Base-by-base conservation (phyloP, 2,888 invertebrate genomes). In the Mayetiola destructor region DNA sequence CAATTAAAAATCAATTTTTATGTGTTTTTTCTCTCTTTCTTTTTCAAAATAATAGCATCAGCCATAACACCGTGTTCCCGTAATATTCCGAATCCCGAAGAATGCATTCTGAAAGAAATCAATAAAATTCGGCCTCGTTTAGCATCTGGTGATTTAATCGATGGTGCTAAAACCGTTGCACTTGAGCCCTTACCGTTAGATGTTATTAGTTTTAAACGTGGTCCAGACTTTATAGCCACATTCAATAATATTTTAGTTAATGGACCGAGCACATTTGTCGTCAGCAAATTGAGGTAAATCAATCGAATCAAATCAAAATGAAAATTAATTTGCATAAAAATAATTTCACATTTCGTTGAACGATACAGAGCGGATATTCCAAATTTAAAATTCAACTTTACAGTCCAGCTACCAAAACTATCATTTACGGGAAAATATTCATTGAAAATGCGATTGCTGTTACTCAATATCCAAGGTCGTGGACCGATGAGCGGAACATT, bases 211-310 rank as follows among this genome's bases (percentile, higher is more conserved):
- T 65, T 72, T 62, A 66, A 67, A 1, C 62, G 68, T 16, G 68
- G 70, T 18, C 64, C 64, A 37, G 70, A 71, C 52, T 73, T 72
- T 58, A 64, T 66, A 59, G 72, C 72, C 1, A 63, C 66, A 0
- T 72, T 72, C 39, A 67, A 66, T 30, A 66, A 70, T 6, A 65
- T 72, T 21, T 59, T 66, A 58, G 71, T 70, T 0, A 64, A 59
- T 0, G 72, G 72, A 4, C 73, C 73, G 48, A 73, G 72, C 58
- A 66, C 69, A 60, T 72, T 72, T 57, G 63, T 65, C n/a, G 70
- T 72, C 27, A 69, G 71, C 59, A 68, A 69, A 56, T 61, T 72
- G 23, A 65, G 65, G 72, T 72, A 62, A 59, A 36, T 59, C n/a
- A 55, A 48, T 56, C 30, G 3, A 39, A 39, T 3, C 6, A 18